phyloP scores from a whole-genome alignment of 1,140 invertebrate species.

The Nephila pilipes region DNA sequence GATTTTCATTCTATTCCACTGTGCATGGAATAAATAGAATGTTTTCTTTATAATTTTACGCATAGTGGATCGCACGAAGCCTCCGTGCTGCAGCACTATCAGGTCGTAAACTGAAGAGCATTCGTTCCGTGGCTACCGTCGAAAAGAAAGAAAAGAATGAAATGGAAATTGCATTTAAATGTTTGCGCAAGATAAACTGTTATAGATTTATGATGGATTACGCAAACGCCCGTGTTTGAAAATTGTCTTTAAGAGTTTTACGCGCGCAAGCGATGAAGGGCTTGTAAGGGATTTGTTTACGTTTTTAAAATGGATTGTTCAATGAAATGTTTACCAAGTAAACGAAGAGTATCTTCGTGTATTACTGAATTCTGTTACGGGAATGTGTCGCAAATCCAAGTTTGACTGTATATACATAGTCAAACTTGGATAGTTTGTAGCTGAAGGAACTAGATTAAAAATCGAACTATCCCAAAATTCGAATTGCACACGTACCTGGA shows the following conservation, averaged over 20 bases:
- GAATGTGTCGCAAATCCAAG: too few species aligned
- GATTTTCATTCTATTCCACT: too few species aligned
- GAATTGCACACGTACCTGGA: too few species aligned
- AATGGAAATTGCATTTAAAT: slow-evolving; percentile 2
- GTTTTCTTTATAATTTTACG: slow-evolving; percentile 36
- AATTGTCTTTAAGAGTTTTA: background rate
- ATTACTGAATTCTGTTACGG: too few species aligned
- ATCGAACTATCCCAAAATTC: too few species aligned
- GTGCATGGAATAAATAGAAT: background rate
- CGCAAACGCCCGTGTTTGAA: background rate
- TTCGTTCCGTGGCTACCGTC: background rate
- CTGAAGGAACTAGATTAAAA: too few species aligned
- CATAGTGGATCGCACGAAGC: background rate
- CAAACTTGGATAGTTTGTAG: too few species aligned
- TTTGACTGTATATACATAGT: too few species aligned
- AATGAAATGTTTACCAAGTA: too few species aligned
- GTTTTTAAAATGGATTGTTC: too few species aligned
- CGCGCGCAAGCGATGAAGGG: background rate
- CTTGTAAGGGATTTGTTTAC: too few species aligned
- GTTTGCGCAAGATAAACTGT: slow-evolving; percentile 19
- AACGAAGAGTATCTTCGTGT: too few species aligned
- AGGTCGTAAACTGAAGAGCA: background rate
- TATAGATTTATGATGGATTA: slow-evolving; percentile 1
- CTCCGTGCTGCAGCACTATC: background rate
- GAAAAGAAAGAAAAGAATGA: background rate